These are phyloP conservation scores for Noctua janthe DNA, from an alignment of 2,888 invertebrate species.

Conservation along the genomic window DNA sequence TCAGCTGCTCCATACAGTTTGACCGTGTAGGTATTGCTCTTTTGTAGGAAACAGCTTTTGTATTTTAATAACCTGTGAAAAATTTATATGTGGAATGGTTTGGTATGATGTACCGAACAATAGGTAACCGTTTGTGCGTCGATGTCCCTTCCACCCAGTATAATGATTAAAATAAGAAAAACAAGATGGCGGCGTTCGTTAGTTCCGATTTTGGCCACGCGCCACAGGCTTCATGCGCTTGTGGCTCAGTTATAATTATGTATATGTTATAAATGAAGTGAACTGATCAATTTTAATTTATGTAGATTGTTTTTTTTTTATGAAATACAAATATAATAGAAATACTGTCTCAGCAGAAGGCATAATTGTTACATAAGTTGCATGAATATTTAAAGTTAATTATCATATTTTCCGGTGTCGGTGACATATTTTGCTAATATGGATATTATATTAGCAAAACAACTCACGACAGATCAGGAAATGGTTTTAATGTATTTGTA, in stretches of 20 bases:
- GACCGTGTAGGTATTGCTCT: neutral
- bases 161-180: neutral
- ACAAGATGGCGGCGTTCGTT: neutral
- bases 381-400: conserved; percentile 33
- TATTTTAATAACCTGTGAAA: too few relatives aligned
- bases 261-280: neutral
- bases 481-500: neutral
- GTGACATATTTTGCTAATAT: conserved; percentile 1
- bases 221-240: neutral
- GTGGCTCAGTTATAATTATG: neutral
- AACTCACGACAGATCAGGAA: neutral
- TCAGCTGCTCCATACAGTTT: neutral
- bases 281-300: neutral
- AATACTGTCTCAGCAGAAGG: neutral
- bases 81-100: too few relatives aligned
- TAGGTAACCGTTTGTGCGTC: neutral
- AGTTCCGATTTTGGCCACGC: neutral
- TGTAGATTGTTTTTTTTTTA: neutral
- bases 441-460: neutral
- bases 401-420: conserved; percentile 7
- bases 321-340: conserved; percentile 5
- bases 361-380: conserved; percentile 6
- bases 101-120: too few relatives aligned
- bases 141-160: neutral
- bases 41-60: neutral